These are phyloP conservation scores for Ischnura elegans DNA, from an alignment of 2,888 invertebrate genomes.

Conservation along the genomic window DNA sequence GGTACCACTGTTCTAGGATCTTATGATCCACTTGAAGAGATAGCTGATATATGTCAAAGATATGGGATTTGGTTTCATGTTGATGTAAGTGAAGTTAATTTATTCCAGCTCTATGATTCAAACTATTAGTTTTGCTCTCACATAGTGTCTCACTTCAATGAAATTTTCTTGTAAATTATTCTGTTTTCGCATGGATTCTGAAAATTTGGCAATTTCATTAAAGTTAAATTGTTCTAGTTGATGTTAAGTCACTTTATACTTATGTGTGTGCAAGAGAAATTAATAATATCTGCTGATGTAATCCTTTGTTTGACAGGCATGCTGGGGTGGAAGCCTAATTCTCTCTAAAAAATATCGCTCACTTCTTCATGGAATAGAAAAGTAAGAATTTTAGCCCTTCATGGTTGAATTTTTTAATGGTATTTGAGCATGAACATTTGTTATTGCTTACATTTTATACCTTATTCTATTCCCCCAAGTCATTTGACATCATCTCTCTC, in stretches of 20 bases:
- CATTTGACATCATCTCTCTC: no score
- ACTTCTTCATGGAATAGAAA: conserved; percentile 83
- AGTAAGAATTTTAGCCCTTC: conserved; percentile 76
- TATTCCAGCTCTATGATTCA: background rate
- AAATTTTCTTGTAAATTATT: background rate
- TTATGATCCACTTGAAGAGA: conserved; percentile 86
- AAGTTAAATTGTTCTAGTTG: background rate
- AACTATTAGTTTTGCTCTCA: background rate
- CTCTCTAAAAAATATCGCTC: conserved; percentile 83
- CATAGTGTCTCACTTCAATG: background rate
- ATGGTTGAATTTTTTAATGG: background rate
- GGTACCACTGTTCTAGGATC: conserved; percentile 93
- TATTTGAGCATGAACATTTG: no score
- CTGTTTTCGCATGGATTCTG: no score
- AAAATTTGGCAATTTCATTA: no score
- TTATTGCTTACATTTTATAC: no score
- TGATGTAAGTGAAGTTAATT: conserved; percentile 82
- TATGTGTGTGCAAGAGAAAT: background rate
- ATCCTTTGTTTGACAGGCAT: conserved; percentile 81
- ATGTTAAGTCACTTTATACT: background rate
- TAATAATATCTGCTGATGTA: background rate
- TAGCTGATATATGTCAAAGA: conserved; percentile 85
- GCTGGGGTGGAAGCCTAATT: conserved; percentile 88
- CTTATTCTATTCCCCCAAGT: no score
- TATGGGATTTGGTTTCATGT: conserved; percentile 90